Base-by-base conservation (phyloP, 1,140 invertebrate genomes). In the Diplogasteroides magnus region DNA sequence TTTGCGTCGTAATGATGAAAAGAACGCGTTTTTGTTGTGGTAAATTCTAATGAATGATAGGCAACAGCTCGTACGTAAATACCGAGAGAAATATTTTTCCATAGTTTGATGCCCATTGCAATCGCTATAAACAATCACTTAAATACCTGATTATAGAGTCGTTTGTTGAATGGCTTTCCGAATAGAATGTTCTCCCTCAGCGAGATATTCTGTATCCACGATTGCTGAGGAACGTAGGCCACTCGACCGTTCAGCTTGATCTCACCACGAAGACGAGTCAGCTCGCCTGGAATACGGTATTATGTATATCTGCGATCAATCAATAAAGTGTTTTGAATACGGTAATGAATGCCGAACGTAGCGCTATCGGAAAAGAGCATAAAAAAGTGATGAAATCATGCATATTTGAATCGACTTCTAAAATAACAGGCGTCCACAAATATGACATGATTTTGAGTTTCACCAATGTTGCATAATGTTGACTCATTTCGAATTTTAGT, bases 171-270 rank as follows among this genome's bases (percentile, higher is more conserved):
- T 23, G 85, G 80, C 61, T 87, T 86, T 1, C 88, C 90, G 82
- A 93, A 91, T 0, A 91, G 79, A 72, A 93, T 90, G 80, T 93
- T 93, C 37, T 92, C 89, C 61, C 88, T 85, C n/a, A 93, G 84
- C 0, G 89, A 89, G 14, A 87, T 87, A 79, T 93, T 92, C 37
- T 90, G 82, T 0, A 93, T 86, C 91, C 91, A 94, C 0, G 91
- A 89, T 64, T 88, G 87, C 80, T 92, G 91, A 0, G 90, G 87
- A 1, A 90, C 89, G 79, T 91, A 93, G 2, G 89, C 89, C 19
- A 90, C 48, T 2, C 58, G 14, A 15, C 73, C 69, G 6, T 58
- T 31, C 37, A 73, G 27, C n/a, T 67, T 67, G 6, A 71, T 66
- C 23, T 71, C 48, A 2, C 69, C 69, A 31, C 58, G 27, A 3